A percentile compares a stretch with the other conserved stretches of the same genome.
These are phyloP conservation scores for Belonocnema kinseyi DNA, from an alignment of 1,140 invertebrate genomes.

Conservation along the genomic window DNA sequence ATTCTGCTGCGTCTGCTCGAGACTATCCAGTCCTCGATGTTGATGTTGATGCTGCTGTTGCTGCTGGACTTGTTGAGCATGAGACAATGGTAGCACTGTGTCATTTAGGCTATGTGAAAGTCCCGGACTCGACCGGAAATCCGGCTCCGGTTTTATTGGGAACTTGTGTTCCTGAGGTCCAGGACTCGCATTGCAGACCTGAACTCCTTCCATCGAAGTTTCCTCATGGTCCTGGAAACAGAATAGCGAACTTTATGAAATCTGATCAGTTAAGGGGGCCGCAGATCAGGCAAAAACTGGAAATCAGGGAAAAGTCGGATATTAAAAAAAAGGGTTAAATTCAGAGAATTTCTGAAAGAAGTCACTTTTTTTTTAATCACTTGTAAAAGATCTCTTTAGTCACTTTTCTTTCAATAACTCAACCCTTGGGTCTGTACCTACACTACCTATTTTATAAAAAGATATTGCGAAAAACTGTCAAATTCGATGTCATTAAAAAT, in stretches of 20 bases:
- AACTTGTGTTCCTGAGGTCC: constrained; percentile 70
- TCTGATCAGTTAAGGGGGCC: too few relatives aligned
- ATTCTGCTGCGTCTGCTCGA: constrained; percentile 69
- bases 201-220: constrained; percentile 76
- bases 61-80: constrained; percentile 64
- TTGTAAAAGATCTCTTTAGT: too few relatives aligned
- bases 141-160: constrained; percentile 70
- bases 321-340: too few relatives aligned
- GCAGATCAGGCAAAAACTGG: too few relatives aligned
- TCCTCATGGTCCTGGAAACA: constrained; percentile 71
- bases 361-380: too few relatives aligned
- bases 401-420: too few relatives aligned
- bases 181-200: constrained; percentile 71
- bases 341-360: too few relatives aligned
- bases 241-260: neutral
- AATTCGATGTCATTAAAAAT: too few relatives aligned
- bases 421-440: too few relatives aligned
- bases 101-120: constrained; percentile 65
- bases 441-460: too few relatives aligned
- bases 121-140: constrained; percentile 71
- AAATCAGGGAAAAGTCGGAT: too few relatives aligned
- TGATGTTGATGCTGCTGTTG: constrained; percentile 61
- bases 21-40: constrained; percentile 58
- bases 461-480: too few relatives aligned
- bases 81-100: constrained; percentile 59